Conservation (phyloP, 2,797 vertebrate species). For the Rhadinocentrus ornatus region DNA sequence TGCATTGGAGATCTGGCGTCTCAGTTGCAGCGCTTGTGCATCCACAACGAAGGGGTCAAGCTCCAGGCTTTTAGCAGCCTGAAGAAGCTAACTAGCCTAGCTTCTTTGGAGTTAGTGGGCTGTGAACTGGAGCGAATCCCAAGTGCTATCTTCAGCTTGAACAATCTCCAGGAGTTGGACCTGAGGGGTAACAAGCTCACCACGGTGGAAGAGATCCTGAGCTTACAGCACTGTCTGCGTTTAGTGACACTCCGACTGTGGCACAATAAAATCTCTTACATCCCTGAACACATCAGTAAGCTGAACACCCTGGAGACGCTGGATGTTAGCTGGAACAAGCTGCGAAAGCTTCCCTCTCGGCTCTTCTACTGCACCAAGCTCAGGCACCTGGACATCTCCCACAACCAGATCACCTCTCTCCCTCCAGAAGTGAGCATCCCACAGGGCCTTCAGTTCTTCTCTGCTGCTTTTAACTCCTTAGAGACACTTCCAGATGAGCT, state of each 20-base stretch:
- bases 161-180: slow-evolving; percentile 87
- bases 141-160: slow-evolving; percentile 89
- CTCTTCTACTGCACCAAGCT: slow-evolving; percentile 88
- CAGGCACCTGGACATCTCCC: slow-evolving; percentile 87
- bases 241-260: slow-evolving; percentile 86
- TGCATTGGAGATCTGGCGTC: slow-evolving; percentile 81
- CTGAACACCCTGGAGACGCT: slow-evolving; percentile 86
- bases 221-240: slow-evolving; percentile 90
- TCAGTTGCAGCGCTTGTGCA: slow-evolving; percentile 84
- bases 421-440: slow-evolving; percentile 87
- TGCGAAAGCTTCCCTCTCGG: slow-evolving; percentile 82
- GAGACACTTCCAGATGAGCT: slow-evolving; percentile 88
- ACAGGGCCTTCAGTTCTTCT: slow-evolving; percentile 87
- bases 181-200: slow-evolving; percentile 88
- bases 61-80: slow-evolving; percentile 87
- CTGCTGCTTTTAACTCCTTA: slow-evolving; percentile 87
- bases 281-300: slow-evolving; percentile 90
- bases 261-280: slow-evolving; percentile 89
- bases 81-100: slow-evolving; percentile 85
- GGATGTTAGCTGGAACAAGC: slow-evolving; percentile 89
- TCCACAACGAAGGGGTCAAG: slow-evolving; percentile 86
- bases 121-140: slow-evolving; percentile 91
- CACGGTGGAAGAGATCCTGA: slow-evolving; percentile 91
- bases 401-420: slow-evolving; percentile 86
- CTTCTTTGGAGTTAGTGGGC: slow-evolving; percentile 85